These are phyloP conservation scores for Catamblyrhynchus diadema DNA, from an alignment of 2,797 vertebrate genomes.

Conservation along the genomic window DNA sequence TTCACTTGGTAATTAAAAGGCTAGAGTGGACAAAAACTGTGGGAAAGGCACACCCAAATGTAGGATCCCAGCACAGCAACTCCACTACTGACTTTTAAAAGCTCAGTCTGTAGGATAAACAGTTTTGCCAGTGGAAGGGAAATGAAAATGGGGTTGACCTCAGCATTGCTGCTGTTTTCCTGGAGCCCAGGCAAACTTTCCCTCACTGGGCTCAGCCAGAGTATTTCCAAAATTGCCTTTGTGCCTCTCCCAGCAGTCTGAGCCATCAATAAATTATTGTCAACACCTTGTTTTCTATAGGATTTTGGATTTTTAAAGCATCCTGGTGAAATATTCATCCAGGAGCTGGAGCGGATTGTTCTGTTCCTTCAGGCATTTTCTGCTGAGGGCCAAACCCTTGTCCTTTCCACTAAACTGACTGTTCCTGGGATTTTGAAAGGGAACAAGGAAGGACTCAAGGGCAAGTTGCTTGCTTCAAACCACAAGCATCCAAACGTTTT, in stretches of 20 bases:
- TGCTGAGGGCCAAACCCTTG: background rate
- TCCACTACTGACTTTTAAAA: background rate
- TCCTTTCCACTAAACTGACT: background rate
- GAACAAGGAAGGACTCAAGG: background rate
- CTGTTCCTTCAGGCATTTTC: background rate
- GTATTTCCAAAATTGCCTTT: background rate
- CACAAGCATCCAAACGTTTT: background rate
- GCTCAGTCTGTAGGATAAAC: background rate
- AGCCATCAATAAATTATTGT: conserved; percentile 46
- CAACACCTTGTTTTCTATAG: background rate
- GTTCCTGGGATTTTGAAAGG: background rate
- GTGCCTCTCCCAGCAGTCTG: background rate
- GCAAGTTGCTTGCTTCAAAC: background rate
- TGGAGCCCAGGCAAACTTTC: background rate
- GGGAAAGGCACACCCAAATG: background rate
- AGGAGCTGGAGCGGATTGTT: background rate
- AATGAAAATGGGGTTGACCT: background rate
- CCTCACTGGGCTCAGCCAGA: background rate
- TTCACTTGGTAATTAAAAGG: background rate
- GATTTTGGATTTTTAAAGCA: background rate
- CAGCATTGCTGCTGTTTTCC: background rate
- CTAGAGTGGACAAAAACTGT: background rate
- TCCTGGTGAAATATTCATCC: conserved; percentile 19
- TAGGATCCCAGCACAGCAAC: background rate
- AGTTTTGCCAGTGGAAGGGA: background rate